phyloP scores from a whole-genome alignment of 2,888 invertebrate genomes.

The Chrysolina haemoptera region DNA sequence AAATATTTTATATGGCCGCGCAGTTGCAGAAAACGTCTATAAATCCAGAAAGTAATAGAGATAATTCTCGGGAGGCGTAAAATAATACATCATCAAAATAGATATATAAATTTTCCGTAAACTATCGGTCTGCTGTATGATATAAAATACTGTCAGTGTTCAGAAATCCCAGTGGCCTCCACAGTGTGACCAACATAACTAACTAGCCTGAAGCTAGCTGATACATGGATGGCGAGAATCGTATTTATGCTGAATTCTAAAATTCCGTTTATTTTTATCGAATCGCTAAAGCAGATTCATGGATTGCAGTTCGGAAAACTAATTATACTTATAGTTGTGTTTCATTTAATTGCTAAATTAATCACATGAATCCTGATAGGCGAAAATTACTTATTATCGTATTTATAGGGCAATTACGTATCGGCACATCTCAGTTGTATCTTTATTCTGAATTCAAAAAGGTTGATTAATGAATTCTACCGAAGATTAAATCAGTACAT shows the following conservation, averaged over 20 bases:
- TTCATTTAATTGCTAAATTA: conserved; percentile 6
- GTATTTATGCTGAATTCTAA: conserved; percentile 45
- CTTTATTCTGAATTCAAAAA: no score
- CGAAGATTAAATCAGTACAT: no score
- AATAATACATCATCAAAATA: conserved; percentile 66
- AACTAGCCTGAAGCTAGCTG: conserved; percentile 55
- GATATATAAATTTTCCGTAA: conserved; percentile 66
- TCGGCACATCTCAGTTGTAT: no score
- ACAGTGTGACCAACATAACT: conserved; percentile 60
- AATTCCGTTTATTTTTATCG: conserved; percentile 29
- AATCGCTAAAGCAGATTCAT: background rate
- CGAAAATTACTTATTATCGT: background rate
- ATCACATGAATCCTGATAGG: background rate
- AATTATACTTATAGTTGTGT: conserved; percentile 8
- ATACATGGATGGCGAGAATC: conserved; percentile 47
- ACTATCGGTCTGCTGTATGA: conserved; percentile 64
- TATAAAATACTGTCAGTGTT: conserved; percentile 63
- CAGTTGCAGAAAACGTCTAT: conserved; percentile 32
- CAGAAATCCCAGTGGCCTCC: conserved; percentile 55
- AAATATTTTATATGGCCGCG: conserved; percentile 34
- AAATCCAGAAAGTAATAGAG: conserved; percentile 51
- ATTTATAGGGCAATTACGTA: no score
- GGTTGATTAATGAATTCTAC: no score
- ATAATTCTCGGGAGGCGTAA: conserved; percentile 49
- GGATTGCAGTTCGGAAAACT: conserved; percentile 3